Percentiles rank a stretch among this genome's conserved stretches.
These are phyloP conservation scores for Melopsittacus undulatus DNA, from an alignment of 2,797 vertebrate genomes.

Conservation along the genomic window DNA sequence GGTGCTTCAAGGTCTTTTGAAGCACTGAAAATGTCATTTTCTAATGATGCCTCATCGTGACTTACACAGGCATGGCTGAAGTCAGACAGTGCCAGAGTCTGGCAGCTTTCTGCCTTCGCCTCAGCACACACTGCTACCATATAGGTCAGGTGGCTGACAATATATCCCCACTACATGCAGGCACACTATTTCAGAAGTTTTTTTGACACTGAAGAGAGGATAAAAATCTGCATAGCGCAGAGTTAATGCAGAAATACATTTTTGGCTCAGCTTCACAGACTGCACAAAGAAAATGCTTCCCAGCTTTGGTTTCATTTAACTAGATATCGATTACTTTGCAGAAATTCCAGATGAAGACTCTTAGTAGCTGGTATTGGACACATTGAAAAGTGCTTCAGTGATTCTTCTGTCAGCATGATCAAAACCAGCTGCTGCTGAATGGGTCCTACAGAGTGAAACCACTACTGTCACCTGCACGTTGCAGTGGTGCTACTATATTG, in stretches of 20 bases:
- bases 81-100: not conserved
- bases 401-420: not conserved
- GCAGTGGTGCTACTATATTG: not conserved
- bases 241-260: not conserved
- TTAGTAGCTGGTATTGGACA: not conserved
- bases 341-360: not conserved
- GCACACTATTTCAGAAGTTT: not conserved
- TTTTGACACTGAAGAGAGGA: not conserved
- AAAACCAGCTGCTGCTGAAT: not conserved
- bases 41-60: not conserved
- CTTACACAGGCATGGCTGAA: not conserved
- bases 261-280: not conserved
- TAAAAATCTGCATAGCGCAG: not conserved
- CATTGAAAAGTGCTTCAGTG: not conserved
- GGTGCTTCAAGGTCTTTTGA: not conserved
- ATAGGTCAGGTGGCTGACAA: not conserved
- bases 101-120: not conserved
- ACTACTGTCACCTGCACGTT: not conserved
- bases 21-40: not conserved
- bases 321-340: not conserved
- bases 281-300: not conserved
- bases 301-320: not conserved
- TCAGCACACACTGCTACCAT: not conserved
- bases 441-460: not conserved
- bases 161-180: not conserved